Conservation (phyloP, 2,888 invertebrate genomes). For the Chloroclystis v-ata region DNA sequence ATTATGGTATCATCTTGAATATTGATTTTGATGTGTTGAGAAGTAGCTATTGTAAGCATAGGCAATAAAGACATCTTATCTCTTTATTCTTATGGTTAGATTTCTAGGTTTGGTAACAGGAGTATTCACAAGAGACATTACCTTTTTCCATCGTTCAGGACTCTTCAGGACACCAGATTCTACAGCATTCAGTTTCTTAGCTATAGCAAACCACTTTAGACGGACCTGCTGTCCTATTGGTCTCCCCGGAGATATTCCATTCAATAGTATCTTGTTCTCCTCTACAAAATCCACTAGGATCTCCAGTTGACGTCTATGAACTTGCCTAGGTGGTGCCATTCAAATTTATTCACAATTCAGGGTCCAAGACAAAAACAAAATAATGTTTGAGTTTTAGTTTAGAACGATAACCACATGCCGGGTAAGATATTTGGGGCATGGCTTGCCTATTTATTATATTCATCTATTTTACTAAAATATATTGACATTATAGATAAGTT, state of each 20-base stretch:
- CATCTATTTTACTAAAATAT: too few species aligned
- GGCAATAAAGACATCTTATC: too few species aligned
- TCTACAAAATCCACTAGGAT: constrained; percentile 61
- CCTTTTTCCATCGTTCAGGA: constrained; percentile 66
- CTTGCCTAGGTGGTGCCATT: constrained; percentile 67
- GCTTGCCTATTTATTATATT: too few species aligned
- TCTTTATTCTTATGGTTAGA: not conserved
- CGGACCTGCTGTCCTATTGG: constrained; percentile 48
- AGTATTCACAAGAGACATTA: too few species aligned
- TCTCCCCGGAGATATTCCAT: constrained; percentile 49
- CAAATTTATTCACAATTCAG: too few species aligned
- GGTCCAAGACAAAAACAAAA: too few species aligned
- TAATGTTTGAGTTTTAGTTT: too few species aligned
- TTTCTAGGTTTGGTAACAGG: not conserved
- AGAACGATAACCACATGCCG: too few species aligned
- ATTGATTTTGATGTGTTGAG: too few species aligned
- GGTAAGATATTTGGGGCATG: too few species aligned
- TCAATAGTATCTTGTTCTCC: constrained; percentile 55
- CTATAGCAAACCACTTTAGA: constrained; percentile 57
- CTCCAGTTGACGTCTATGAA: constrained; percentile 56
- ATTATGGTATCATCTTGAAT: too few species aligned
- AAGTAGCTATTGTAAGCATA: too few species aligned
- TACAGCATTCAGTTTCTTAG: constrained; percentile 59
- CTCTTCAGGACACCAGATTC: constrained; percentile 54
- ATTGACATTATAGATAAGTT: not conserved